Evolutionary conservation across 2,888 invertebrate species (phyloP), one percentile per base, ranked within the genome.

Genomic region (Hymenopus coronatus): DNA sequence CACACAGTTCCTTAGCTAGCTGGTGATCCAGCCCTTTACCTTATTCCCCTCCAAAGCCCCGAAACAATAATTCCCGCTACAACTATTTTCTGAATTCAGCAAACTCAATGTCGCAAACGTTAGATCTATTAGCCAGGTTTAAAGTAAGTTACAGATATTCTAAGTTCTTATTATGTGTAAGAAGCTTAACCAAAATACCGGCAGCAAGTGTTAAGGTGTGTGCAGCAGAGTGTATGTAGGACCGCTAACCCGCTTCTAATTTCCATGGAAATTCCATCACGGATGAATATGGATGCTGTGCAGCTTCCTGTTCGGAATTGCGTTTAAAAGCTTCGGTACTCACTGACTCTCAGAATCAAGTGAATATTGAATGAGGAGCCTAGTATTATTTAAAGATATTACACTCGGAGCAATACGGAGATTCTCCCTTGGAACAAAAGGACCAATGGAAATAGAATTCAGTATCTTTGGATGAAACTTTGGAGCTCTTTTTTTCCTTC

Each of bases 201-300:
- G 54, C 54, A 70, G 54, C 54, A 70, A 70, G 54, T 70, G 54
- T 70, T 20, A 70, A 70, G 25, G 54, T 20, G 54, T 70, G 54
- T 70, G 54, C 25, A 25, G 6, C 54, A 70, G 54, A 20, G 54
- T 70, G 25, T 70, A 25, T 25, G 40, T 40, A 40, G 15, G 25
- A 20, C 54, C 54, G 54, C 54, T 25, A 70, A 85, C 40, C 54
- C 40, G 70, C 30, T 70, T 46, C 88, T 88, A 83, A 88, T 88
- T 88, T 88, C 88, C 88, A 88, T 88, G 88, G 88, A 88, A 88
- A 88, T 88, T 88, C 88, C 83, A 88, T 88, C 88, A 88, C 88
- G 54, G 84, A 83, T 88, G 83, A 88, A 88, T 88, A 88, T 88
- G 88, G 46, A 88, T 88, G 88, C 40, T n/a, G 89, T n/a, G 83